Evolutionary conservation across 2,113 vertebrate genomes (phyloP), one percentile per base, ranked within the genome.

Genomic region (Dermatemys mawii): DNA sequence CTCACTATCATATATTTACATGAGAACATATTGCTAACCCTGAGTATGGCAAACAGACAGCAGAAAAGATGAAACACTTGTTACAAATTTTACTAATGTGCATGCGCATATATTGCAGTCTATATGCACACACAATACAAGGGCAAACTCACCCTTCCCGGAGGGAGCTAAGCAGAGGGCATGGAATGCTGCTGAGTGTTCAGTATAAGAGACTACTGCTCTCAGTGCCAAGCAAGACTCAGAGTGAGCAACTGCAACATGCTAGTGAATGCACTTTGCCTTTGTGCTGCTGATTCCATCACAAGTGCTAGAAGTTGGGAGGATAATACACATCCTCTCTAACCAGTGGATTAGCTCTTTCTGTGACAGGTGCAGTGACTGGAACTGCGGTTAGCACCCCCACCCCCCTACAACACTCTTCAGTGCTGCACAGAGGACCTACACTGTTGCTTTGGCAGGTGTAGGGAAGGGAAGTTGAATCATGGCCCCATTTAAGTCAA

Each of bases 231-330:
- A 85, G 38, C 2, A 1, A 73, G 21, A 73, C 51, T 87, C 84
- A 2, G 1, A 70, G 17, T 7, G 41, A 89, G 60, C 70, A 57
- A 21, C 50, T 78, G 41, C 1, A 2, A 73, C 0, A 0, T n/a
- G 32, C 3, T 73, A 41, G 41, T 73, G n/a, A 38, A 75, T 84
- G 78, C 3, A 0, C 5, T 70, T 38, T n/a, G n/a, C n/a, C 5
- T 0, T 9, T 41, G 55, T 13, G 32, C 48, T 21, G 48, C 48
- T n/a, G 49, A 29, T 79, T 17, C 78, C 49, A 79, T 8, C 78
- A n/a, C 11, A 29, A 35, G 48, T 32, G 12, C 13, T 44, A 75
- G 22, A 41, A 44, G 7, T 14, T 75, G 70, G 24, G 63, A 67
- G 35, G 17, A n/a, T 21, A 75, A 75, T 75, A 75, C 19, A 12